Evolutionary conservation across 1,140 invertebrate species (phyloP).

Genomic region (Orius insidiosus): DNA sequence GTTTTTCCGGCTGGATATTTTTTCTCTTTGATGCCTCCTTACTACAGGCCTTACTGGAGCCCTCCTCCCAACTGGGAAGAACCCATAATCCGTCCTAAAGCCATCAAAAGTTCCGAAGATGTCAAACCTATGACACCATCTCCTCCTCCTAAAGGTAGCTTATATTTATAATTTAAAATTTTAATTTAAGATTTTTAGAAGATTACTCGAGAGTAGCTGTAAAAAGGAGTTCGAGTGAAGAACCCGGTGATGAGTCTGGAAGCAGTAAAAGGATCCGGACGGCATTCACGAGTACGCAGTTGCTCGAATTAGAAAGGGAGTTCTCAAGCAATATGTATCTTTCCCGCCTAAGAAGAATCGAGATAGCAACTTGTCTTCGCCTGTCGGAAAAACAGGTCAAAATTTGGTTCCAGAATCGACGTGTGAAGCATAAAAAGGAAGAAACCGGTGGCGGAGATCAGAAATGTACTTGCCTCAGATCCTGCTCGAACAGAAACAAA

Average conservation of each 20-base stretch:
- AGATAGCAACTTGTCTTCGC: conserved; percentile 92
- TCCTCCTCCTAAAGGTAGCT: conserved; percentile 5
- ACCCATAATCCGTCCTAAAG: conserved; percentile 1
- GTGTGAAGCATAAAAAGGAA: conserved; percentile 98
- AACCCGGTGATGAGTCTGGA: conserved; percentile 69
- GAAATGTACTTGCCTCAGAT: conserved; percentile 14
- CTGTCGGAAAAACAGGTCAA: conserved; percentile 96
- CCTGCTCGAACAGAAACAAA: conserved; percentile 12
- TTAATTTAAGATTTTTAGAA: conserved; percentile 6
- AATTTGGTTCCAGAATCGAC: conserved; percentile 97
- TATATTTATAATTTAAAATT: too few species aligned
- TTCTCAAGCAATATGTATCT: conserved; percentile 99
- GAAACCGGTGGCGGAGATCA: conserved; percentile 12
- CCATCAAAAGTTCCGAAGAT: conserved; percentile 7
- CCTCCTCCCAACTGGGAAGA: conserved; percentile 9
- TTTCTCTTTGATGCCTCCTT: conserved; percentile 4
- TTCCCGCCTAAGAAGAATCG: conserved; percentile 90
- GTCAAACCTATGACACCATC: conserved; percentile 4
- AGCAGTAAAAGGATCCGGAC: conserved; percentile 29
- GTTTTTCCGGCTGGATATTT: conserved; percentile 11
- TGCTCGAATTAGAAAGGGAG: conserved; percentile 93
- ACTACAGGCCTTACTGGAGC: conserved; percentile 8
- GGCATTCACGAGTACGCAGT: conserved; percentile 97
- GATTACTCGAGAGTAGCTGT: background rate
- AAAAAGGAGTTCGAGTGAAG: conserved; percentile 52